Base-by-base conservation (phyloP, 30 jellyfish, hydroid and myxozoan genomes). In the Aurelia aurita region DNA sequence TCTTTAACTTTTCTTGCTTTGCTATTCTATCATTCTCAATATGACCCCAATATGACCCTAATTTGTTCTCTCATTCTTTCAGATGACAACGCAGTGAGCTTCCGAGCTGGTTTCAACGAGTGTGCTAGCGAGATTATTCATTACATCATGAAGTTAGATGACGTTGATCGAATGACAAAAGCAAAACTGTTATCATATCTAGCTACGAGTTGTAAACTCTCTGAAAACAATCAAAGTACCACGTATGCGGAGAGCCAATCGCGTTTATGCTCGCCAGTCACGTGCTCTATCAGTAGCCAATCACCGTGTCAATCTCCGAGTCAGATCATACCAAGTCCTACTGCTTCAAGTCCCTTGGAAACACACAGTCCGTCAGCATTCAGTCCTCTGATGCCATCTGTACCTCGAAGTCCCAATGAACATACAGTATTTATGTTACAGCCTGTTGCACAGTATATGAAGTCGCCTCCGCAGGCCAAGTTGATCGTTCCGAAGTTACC, bases 101-200 rank as follows among this genome's bases (percentile, higher is more conserved):
- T 72, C 53, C 87, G 90, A 15, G 91, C 97, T 10, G 97, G 96
- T 51, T 90, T 81, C 87, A 79, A 82, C 57, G 97, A 90, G 45
- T 83, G 97, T 45, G 91, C 95, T 27, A 79, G 76, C 39, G 96
- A 85, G 27, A 77, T 90, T 16, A 81, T 81, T 44, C 96, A 80
- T 22, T 75, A 67, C 68, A 84, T 90, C 81, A 90, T 90, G 96
- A 85, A 87, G 18, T 70, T 90, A 85, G 97, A 90, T 35, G 97
- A 81, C 58, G 49, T 90, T 1, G 97, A 90, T 58, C 89, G 72
- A 47, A 59, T 25, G 51, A 67, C 89, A 44, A 90, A 90, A 78
- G 79, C 88, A 14, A 92, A 84, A 27, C 87, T 90, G 23, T 28
- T 90, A 28, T 74, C 96, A 13, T 69, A 90, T 51, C 72, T 90